Evolutionary conservation across 2,797 vertebrate genomes (phyloP), one percentile per base, ranked within the genome.

Genomic region (Pseudochirops corinnae): DNA sequence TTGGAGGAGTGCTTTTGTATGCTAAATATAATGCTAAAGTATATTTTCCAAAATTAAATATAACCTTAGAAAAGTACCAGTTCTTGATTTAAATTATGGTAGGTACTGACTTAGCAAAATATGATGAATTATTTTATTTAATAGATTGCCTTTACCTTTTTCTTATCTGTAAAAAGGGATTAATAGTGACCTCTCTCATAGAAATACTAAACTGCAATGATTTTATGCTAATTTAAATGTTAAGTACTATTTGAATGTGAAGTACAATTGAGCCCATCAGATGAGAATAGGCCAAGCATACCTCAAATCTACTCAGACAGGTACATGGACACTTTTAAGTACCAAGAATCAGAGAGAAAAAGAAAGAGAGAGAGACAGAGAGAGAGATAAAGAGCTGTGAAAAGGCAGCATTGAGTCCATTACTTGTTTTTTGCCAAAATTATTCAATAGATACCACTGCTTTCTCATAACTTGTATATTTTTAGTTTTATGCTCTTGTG

Each of bases 211-310:
- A 91, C 94, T 96, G 94, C 55, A 93, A 96, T 94, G 16, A 21
- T 58, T 58, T 58, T 92, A 95, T 96, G 95, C 93, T 96, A 94
- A 93, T 95, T 97, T 96, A 4, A 95, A 95, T 93, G 57, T 53
- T 87, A 87, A 93, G 18, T 87, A 91, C 92, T 96, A 50, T 97
- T 95, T 94, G 18, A 96, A 93, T 93, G 46, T 95, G 39, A 97
- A 94, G 26, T 95, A 57, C 26, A 82, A 57, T 97, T 92, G 46
- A 93, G 29, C 97, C 90, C 94, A 96, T 92, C 62, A 96, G 93
- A 55, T 16, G 92, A 94, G 26, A 31, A 91, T 91, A 95, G 74
- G 24, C 90, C 56, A 95, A 91, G 92, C 39, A 94, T 95, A 97
- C 93, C 90, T 97, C 94, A 97, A 18, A 94, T 56, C 82, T 93